These are phyloP conservation scores for Rhinolophus ferrumequinum DNA, from an alignment of 2,113 vertebrate species.

Conservation along the genomic window DNA sequence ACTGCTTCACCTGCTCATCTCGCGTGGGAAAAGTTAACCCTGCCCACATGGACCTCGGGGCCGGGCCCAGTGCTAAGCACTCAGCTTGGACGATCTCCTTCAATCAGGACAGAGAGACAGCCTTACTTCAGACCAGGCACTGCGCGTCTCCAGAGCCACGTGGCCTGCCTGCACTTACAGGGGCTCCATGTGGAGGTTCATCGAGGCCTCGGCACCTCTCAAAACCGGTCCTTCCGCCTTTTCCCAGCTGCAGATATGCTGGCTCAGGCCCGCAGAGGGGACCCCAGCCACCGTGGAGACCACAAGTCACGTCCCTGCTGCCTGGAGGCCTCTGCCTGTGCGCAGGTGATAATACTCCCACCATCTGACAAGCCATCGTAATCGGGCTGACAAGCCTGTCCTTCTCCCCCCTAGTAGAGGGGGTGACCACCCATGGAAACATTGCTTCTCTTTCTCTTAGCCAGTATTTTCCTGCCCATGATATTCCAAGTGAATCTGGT, in stretches of 20 bases:
- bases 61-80: accelerated
- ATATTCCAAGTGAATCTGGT: too few relatives aligned
- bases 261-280: too few relatives aligned
- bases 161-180: neutral
- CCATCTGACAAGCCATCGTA: accelerated
- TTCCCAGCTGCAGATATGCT: neutral
- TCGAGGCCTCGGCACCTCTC: neutral
- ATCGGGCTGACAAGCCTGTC: neutral
- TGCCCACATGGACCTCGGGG: neutral
- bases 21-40: neutral
- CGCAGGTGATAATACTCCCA: accelerated
- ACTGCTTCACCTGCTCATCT: accelerated
- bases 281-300: neutral
- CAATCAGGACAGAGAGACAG: accelerated
- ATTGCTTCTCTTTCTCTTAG: neutral
- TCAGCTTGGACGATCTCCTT: neutral
- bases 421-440: neutral
- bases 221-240: neutral
- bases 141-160: accelerated
- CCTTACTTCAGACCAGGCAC: accelerated
- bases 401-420: neutral
- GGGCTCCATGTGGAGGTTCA: accelerated
- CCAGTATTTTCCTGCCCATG: accelerated
- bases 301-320: neutral
- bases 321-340: neutral